These are phyloP conservation scores for Cephalotes varians DNA, from an alignment of 2,888 invertebrate species.

Conservation along the genomic window DNA sequence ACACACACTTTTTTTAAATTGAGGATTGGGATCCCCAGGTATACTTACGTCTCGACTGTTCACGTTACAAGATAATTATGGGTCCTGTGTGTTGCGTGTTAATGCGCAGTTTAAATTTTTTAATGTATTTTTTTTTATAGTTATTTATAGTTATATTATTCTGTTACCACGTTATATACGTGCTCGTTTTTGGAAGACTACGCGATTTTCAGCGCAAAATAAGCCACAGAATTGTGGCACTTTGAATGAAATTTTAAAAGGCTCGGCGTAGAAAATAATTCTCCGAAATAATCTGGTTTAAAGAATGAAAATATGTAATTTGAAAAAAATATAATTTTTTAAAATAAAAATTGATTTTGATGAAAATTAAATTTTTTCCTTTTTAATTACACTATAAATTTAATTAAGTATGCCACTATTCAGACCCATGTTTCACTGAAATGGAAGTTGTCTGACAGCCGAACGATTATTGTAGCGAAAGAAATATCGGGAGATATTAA, in stretches of 20 bases:
- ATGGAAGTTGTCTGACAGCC: constrained; percentile 73
- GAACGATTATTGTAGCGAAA: constrained; percentile 53
- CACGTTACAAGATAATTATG: constrained; percentile 46
- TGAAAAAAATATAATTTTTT: background rate
- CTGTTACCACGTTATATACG: background rate
- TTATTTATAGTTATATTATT: no score
- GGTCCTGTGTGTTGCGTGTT: constrained; percentile 43
- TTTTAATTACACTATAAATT: background rate
- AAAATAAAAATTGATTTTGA: background rate
- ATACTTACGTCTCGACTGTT: constrained; percentile 77
- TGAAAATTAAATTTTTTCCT: no score
- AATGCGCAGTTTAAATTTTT: constrained; percentile 5
- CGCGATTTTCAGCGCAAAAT: constrained; percentile 47
- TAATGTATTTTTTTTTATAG: constrained; percentile 2
- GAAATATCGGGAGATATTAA: background rate
- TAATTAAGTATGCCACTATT: background rate
- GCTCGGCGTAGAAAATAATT: background rate
- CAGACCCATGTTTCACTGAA: constrained; percentile 50
- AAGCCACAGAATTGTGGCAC: constrained; percentile 10
- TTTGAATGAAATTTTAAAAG: constrained; percentile 16
- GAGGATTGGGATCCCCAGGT: constrained; percentile 18
- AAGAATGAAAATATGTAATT: background rate
- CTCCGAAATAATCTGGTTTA: background rate
- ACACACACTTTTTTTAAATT: constrained; percentile 10
- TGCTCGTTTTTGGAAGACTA: constrained; percentile 51